A percentile compares a stretch with the other conserved stretches of the same genome.
Evolutionary conservation across 2,888 invertebrate genomes (phyloP).

Genomic region (Dicyrtoma fusca): DNA sequence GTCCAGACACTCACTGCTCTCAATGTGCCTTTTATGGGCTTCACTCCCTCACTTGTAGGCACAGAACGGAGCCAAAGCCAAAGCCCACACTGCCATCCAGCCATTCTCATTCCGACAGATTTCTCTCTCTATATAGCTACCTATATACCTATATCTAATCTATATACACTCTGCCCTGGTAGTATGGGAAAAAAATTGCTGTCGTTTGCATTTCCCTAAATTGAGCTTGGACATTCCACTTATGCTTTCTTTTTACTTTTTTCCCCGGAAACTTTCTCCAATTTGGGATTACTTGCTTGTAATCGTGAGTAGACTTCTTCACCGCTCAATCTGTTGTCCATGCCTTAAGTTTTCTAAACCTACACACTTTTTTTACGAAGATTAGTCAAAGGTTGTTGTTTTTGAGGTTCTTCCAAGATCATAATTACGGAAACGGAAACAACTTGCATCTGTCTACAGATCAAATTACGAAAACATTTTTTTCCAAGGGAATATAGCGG

Average conservation of each 20-base stretch:
- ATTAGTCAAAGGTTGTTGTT: too few relatives aligned
- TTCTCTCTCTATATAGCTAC: not conserved
- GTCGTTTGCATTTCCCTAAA: constrained; percentile 45
- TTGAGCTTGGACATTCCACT: constrained; percentile 34
- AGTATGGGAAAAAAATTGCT: constrained; percentile 39
- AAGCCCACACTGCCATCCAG: constrained; percentile 9
- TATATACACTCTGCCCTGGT: constrained; percentile 3
- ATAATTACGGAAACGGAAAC: too few relatives aligned
- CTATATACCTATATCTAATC: not conserved
- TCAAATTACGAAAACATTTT: too few relatives aligned
- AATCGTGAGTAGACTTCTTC: too few relatives aligned
- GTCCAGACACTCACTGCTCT: constrained; percentile 38
- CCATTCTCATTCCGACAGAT: constrained; percentile 8
- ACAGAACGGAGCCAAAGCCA: constrained; percentile 35
- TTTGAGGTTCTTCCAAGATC: too few relatives aligned
- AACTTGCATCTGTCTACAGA: too few relatives aligned
- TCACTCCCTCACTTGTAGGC: constrained; percentile 41
- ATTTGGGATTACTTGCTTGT: too few relatives aligned
- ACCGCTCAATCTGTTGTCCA: too few relatives aligned
- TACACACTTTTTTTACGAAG: too few relatives aligned
- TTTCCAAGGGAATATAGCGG: too few relatives aligned
- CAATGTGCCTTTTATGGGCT: constrained; percentile 48
- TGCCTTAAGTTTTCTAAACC: too few relatives aligned
- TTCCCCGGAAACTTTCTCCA: not conserved
- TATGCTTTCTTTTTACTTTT: not conserved